phyloP scores from a whole-genome alignment of 2,888 invertebrate genomes.

The Cryptocephalus moraei region DNA sequence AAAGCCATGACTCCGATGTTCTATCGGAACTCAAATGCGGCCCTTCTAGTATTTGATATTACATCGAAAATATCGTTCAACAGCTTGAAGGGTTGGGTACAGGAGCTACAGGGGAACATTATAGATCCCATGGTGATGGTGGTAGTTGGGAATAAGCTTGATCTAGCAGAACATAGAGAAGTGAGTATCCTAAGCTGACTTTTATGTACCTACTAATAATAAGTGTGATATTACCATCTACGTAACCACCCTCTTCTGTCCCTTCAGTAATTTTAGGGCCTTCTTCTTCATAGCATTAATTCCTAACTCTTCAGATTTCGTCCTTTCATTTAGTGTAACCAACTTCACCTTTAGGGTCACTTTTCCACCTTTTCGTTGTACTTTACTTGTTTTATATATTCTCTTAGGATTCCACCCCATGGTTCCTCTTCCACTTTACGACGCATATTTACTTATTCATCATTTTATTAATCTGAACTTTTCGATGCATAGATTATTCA shows the following conservation, averaged over 20 bases:
- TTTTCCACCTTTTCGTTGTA: no score
- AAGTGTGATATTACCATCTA: background rate
- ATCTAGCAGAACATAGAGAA: conserved; percentile 54
- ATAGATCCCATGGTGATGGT: conserved; percentile 69
- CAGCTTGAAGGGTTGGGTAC: conserved; percentile 79
- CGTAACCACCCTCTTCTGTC: no score
- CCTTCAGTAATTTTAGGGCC: background rate
- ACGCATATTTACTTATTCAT: no score
- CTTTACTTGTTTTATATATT: no score
- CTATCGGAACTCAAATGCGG: conserved; percentile 84
- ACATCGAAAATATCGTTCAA: conserved; percentile 64
- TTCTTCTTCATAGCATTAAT: background rate
- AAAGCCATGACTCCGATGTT: conserved; percentile 92
- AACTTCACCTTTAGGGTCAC: no score
- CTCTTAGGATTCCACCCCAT: no score
- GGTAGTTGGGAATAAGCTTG: conserved; percentile 79
- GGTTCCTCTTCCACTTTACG: no score
- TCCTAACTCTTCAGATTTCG: no score
- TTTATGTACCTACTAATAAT: background rate
- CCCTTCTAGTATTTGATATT: conserved; percentile 78
- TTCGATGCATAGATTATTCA: no score
- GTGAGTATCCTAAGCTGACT: conserved; percentile 29
- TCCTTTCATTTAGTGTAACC: no score
- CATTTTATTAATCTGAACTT: no score
- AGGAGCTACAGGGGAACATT: conserved; percentile 66